phyloP scores from a whole-genome alignment of 2,113 vertebrate genomes.

The Raja brachyura region DNA sequence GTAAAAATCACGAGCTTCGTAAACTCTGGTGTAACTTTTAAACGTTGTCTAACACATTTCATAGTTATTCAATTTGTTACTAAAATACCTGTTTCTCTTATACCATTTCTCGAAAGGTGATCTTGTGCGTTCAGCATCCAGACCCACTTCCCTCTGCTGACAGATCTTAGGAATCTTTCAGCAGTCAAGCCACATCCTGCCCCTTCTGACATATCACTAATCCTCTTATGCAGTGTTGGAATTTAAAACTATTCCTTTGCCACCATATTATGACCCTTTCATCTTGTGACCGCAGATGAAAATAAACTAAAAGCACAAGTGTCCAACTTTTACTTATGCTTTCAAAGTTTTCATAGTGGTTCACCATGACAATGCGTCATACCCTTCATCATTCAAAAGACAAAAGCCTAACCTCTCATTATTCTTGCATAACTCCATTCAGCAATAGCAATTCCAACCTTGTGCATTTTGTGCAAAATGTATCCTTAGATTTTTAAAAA shows the following conservation, averaged over 20 bases:
- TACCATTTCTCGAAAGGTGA: not conserved
- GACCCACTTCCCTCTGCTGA: not conserved
- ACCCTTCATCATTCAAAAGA: too few relatives aligned
- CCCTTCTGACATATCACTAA: not conserved
- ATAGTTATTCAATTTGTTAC: not conserved
- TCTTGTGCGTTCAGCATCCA: not conserved
- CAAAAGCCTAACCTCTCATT: not conserved
- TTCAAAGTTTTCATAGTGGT: not conserved
- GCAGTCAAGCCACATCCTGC: not conserved
- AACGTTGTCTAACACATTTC: not conserved
- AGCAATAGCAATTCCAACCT: not conserved
- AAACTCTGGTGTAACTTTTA: not conserved
- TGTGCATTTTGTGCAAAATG: not conserved
- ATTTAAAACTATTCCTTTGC: not conserved
- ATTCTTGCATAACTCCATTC: not conserved
- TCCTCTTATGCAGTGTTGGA: not conserved
- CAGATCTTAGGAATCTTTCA: not conserved
- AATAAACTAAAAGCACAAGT: not conserved
- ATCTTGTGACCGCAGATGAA: too few relatives aligned
- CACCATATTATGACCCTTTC: not conserved
- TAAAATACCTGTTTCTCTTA: not conserved
- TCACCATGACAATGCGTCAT: too few relatives aligned
- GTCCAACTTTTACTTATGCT: too few relatives aligned
- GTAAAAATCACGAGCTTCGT: not conserved
- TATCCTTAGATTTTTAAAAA: not conserved